Evolutionary conservation across 2,797 vertebrate genomes (phyloP).

Genomic region (Acrocephalus scirpaceus): DNA sequence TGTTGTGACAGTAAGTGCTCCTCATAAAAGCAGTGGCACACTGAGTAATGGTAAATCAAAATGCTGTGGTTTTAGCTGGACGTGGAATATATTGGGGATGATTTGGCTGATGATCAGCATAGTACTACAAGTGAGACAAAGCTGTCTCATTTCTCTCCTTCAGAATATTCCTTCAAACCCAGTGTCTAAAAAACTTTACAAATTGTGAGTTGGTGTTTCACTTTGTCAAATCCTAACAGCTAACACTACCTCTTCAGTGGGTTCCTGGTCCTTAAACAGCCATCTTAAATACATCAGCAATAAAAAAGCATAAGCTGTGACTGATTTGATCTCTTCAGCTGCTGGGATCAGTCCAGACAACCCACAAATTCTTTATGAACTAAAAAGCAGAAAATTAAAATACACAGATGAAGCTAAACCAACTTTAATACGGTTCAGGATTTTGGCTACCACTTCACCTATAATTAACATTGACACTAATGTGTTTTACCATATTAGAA

Average conservation of each 20-base stretch:
- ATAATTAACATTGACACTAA: not conserved
- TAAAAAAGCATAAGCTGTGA: not conserved
- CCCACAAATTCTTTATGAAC: conserved; percentile 29
- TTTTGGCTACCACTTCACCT: not conserved
- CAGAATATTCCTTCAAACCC: not conserved
- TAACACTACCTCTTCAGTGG: not conserved
- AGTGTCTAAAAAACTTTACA: not conserved
- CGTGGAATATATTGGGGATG: not conserved
- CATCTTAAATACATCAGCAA: not conserved
- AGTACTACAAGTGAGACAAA: not conserved
- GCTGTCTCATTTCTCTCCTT: not conserved
- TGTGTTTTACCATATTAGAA: not conserved
- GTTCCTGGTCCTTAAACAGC: not conserved
- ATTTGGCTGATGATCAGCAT: not conserved
- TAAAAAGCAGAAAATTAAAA: conserved; percentile 39
- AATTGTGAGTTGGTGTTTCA: not conserved
- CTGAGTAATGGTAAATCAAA: not conserved
- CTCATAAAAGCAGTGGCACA: not conserved
- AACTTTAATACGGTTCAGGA: not conserved
- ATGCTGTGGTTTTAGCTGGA: not conserved
- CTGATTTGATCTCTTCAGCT: conserved; percentile 15
- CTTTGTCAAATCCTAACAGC: not conserved
- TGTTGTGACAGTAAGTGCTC: not conserved
- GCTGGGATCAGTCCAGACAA: conserved; percentile 33
- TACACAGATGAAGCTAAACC: conserved; percentile 20